Percentiles rank a stretch among this genome's conserved stretches.
Evolutionary conservation across 2,797 vertebrate genomes (phyloP).

Genomic region (Lateolabrax maculatus): DNA sequence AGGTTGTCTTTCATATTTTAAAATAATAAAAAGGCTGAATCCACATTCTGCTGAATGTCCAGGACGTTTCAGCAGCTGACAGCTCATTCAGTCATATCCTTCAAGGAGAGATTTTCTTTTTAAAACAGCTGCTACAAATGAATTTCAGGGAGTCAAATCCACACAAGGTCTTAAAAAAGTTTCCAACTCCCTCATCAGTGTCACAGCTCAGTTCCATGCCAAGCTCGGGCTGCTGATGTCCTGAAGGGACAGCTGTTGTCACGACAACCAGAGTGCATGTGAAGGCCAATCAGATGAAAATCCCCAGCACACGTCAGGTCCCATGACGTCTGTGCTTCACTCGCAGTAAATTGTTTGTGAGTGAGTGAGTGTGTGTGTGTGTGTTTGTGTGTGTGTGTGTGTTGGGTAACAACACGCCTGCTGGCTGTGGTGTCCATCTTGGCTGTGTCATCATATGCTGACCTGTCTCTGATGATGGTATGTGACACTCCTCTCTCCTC

Average conservation of each 20-base stretch:
- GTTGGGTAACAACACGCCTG: constrained; percentile 57
- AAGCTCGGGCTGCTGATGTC: constrained; percentile 57
- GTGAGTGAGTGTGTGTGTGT: constrained; percentile 23
- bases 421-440: constrained; percentile 72
- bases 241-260: constrained; percentile 74
- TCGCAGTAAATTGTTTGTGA: constrained; percentile 50
- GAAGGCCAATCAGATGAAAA: constrained; percentile 74
- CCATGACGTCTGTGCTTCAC: constrained; percentile 69
- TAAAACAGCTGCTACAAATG: constrained; percentile 6
- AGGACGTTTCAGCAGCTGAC: background rate
- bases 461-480: constrained; percentile 65
- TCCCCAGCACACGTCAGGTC: constrained; percentile 68
- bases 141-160: constrained; percentile 41
- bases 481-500: constrained; percentile 68
- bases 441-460: constrained; percentile 65
- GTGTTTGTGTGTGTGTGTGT: constrained; percentile 27
- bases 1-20: constrained; percentile 2
- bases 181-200: constrained; percentile 58
- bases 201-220: constrained; percentile 55
- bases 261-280: constrained; percentile 71
- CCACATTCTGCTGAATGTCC: background rate
- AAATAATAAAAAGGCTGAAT: background rate
- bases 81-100: background rate
- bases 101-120: background rate
- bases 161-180: constrained; percentile 46